A percentile compares a stretch with the other conserved stretches of the same genome.
Conservation (phyloP, 2,888 invertebrate genomes). For the Dysmachus trigonus region DNA sequence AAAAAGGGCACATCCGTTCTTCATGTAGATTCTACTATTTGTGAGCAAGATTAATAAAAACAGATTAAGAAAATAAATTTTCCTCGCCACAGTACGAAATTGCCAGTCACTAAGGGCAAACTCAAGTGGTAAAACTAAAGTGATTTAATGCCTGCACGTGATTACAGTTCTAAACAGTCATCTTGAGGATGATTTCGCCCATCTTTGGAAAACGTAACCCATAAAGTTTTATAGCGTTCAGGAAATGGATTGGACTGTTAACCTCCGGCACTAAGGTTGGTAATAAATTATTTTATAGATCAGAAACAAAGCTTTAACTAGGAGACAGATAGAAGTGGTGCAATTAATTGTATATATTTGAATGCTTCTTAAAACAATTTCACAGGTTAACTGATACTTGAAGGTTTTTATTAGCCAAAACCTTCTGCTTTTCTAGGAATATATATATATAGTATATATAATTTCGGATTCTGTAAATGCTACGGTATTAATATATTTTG, state of each 20-base stretch:
- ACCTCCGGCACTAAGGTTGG: neutral
- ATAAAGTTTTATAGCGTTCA: neutral
- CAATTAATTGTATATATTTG: neutral
- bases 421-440: neutral
- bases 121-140: slow-evolving; percentile 9
- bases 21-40: neutral
- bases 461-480: neutral
- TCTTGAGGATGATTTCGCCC: slow-evolving; percentile 2
- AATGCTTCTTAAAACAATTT: neutral
- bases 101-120: neutral
- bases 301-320: neutral
- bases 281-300: neutral
- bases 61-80: slow-evolving; percentile 12
- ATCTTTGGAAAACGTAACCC: neutral
- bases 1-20: neutral
- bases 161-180: slow-evolving; percentile 16
- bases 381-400: neutral
- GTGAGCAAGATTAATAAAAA: slow-evolving; percentile 22
- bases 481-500: neutral
- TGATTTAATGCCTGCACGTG: slow-evolving; percentile 16
- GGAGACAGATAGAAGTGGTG: neutral
- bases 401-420: neutral
- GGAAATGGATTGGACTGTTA: neutral
- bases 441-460: neutral
- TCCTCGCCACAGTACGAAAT: neutral